Conservation (phyloP, 2,888 invertebrate species). For the Eumacrocentrus americanus region DNA sequence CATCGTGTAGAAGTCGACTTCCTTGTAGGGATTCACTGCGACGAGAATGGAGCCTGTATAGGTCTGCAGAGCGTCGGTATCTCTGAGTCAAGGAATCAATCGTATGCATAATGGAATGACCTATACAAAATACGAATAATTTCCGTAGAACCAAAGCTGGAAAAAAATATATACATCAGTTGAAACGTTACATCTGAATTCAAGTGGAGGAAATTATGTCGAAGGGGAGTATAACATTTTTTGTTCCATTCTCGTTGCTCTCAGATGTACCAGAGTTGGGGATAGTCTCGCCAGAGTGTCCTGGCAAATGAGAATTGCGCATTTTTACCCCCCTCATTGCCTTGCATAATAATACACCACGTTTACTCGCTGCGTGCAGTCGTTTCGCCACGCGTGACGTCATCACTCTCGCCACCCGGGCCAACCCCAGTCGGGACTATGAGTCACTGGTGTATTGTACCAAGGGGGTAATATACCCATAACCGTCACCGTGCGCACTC, state of each 20-base stretch:
- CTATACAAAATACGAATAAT: neutral
- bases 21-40: conserved; percentile 94
- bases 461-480: conserved; percentile 40
- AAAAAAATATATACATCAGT: neutral
- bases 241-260: neutral
- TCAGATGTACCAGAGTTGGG: neutral
- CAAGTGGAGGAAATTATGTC: conserved; percentile 3
- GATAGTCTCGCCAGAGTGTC: neutral
- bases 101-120: conserved; percentile 1
- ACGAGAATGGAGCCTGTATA: conserved; percentile 92
- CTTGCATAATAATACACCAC: conserved; percentile 9
- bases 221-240: conserved; percentile 12
- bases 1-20: conserved; percentile 85
- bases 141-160: neutral
- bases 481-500: conserved; percentile 25
- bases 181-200: neutral
- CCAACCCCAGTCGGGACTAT: conserved; percentile 35
- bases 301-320: conserved; percentile 16
- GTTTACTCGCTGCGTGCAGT: conserved; percentile 16
- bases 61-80: conserved; percentile 68
- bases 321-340: conserved; percentile 24
- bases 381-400: conserved; percentile 30
- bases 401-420: conserved; percentile 27
- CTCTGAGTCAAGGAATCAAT: conserved; percentile 30
- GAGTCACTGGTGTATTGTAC: conserved; percentile 36